These are phyloP conservation scores for Chloroceryle aenea DNA, from an alignment of 2,113 vertebrate species.

Conservation along the genomic window DNA sequence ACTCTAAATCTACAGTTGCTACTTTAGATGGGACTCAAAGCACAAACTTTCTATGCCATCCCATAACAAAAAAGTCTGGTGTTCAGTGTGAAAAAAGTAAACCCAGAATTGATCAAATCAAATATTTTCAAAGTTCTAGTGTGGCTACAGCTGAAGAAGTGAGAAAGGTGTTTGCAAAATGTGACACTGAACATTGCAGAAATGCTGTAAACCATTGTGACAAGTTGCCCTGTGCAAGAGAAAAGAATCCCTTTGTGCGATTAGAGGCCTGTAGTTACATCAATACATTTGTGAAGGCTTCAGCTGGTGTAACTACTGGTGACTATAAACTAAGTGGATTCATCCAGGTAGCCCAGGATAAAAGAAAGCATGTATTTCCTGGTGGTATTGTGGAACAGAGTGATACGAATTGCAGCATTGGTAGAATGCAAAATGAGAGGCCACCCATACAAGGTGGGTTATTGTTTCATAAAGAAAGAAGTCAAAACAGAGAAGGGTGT, in stretches of 20 bases:
- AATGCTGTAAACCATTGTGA: background rate
- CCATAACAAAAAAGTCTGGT: constrained; percentile 15
- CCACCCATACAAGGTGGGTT: background rate
- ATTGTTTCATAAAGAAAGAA: background rate
- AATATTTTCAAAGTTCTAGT: background rate
- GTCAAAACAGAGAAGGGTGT: constrained; percentile 1
- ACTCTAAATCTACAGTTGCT: background rate
- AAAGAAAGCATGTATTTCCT: constrained; percentile 25
- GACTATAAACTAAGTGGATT: constrained; percentile 42
- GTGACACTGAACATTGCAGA: constrained; percentile 5
- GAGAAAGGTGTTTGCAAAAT: background rate
- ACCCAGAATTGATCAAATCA: background rate
- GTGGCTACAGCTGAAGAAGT: constrained; percentile 37
- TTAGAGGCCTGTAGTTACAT: constrained; percentile 64
- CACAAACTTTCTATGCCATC: background rate
- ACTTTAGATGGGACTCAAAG: constrained; percentile 25
- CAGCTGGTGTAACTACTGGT: constrained; percentile 2
- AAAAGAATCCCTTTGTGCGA: constrained; percentile 65
- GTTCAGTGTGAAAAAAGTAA: constrained; percentile 27
- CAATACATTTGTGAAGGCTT: constrained; percentile 40
- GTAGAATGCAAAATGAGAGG: constrained; percentile 8
- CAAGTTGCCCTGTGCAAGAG: constrained; percentile 6
- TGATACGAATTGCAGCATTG: background rate
- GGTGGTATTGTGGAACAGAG: constrained; percentile 11
- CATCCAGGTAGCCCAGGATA: constrained; percentile 8